These are phyloP conservation scores for Synanthedon tipuliformis DNA, from an alignment of 2,888 invertebrate genomes.

Conservation along the genomic window DNA sequence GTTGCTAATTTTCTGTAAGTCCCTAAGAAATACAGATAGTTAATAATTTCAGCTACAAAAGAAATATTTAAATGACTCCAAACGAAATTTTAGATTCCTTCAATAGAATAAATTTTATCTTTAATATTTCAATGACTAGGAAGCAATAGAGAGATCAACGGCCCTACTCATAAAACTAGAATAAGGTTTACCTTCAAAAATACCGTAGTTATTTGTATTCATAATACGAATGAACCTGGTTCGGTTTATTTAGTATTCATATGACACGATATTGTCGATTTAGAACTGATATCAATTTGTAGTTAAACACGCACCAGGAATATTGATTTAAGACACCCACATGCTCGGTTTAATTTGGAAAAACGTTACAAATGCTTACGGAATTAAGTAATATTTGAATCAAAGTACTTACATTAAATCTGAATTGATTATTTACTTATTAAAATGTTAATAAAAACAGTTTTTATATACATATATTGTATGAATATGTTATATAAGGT, in stretches of 20 bases:
- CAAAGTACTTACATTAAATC: no score
- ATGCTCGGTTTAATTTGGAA: not conserved
- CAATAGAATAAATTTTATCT: no score
- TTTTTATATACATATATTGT: no score
- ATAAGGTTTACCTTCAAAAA: conserved; percentile 22
- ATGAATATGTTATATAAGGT: no score
- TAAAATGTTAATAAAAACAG: no score
- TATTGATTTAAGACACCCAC: conserved; percentile 24
- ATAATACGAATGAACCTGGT: conserved; percentile 21
- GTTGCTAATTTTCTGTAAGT: no score
- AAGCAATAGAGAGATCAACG: conserved; percentile 4
- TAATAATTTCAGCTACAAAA: no score
- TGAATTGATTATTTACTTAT: no score
- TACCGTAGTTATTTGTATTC: conserved; percentile 38
- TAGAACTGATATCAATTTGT: conserved; percentile 64
- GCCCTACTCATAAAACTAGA: conserved; percentile 15
- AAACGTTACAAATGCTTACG: not conserved
- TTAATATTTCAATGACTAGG: not conserved
- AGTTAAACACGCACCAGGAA: conserved; percentile 35
- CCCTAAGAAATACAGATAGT: no score
- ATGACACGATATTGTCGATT: conserved; percentile 40
- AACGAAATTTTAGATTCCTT: no score
- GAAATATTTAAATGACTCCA: no score
- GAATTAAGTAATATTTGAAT: no score
- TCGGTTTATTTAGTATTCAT: conserved; percentile 46